These are phyloP conservation scores for Elmis aenea DNA, from an alignment of 2,888 invertebrate species.

Conservation along the genomic window DNA sequence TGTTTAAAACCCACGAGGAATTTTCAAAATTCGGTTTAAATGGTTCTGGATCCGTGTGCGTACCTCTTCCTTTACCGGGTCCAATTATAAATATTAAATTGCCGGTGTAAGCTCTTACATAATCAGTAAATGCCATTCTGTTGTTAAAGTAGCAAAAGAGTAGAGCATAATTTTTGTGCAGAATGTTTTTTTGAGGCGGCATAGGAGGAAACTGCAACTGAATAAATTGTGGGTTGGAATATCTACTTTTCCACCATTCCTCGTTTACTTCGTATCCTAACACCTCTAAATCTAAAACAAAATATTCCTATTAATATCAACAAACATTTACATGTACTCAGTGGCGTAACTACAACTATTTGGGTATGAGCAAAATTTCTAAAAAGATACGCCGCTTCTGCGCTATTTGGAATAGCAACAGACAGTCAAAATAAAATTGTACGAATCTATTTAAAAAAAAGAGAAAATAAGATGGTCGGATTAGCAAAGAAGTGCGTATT, in stretches of 20 bases:
- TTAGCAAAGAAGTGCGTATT: no score
- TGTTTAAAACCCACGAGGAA: conserved; percentile 52
- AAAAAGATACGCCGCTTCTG: no score
- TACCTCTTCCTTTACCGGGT: conserved; percentile 57
- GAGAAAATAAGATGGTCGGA: no score
- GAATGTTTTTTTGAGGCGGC: conserved; percentile 39
- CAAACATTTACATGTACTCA: no score
- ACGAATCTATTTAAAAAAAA: no score
- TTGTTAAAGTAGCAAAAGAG: conserved; percentile 82
- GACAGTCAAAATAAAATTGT: no score
- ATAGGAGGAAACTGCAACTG: conserved; percentile 54
- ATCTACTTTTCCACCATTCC: conserved; percentile 74
- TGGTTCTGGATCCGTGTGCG: conserved; percentile 68
- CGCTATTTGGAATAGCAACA: no score
- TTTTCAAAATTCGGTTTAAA: conserved; percentile 49
- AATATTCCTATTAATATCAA: conserved; percentile 2
- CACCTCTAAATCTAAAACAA: conserved; percentile 43
- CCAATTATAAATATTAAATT: conserved; percentile 69
- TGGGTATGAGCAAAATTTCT: no score
- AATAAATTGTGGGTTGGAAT: conserved; percentile 69
- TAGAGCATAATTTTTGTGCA: conserved; percentile 51
- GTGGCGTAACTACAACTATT: no score
- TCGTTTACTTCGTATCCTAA: conserved; percentile 72
- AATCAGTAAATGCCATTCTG: conserved; percentile 61
- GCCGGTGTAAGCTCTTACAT: conserved; percentile 61